These are phyloP conservation scores for Glyptemys insculpta DNA, from an alignment of 2,797 vertebrate species.

Conservation along the genomic window DNA sequence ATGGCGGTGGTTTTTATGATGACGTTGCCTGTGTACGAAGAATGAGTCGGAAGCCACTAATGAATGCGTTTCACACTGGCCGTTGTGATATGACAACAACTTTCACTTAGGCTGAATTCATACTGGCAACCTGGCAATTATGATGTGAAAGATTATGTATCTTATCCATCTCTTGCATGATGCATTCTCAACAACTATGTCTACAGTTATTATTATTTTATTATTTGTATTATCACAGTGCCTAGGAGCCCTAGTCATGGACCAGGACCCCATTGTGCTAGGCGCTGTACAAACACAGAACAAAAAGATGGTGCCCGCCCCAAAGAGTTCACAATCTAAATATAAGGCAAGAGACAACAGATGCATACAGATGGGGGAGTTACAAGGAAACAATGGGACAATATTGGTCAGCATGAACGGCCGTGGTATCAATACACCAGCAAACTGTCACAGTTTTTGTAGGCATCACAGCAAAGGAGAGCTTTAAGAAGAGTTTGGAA, in stretches of 20 bases:
- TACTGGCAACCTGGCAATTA: neutral
- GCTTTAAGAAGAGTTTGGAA: neutral
- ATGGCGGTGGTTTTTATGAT: neutral
- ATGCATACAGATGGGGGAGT: neutral
- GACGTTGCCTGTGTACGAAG: rapidly evolving
- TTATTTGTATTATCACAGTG: neutral
- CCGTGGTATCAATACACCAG: neutral
- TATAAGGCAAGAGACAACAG: neutral
- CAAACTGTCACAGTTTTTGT: neutral
- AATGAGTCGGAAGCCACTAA: neutral
- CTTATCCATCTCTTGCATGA: neutral
- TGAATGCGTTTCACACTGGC: neutral
- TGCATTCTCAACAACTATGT: neutral
- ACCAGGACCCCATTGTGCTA: neutral
- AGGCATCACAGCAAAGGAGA: neutral
- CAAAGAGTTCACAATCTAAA: neutral
- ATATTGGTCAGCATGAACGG: neutral
- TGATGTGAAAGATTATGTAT: neutral
- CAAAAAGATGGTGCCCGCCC: neutral
- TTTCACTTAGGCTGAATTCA: neutral
- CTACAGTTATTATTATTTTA: neutral
- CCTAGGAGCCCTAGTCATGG: neutral
- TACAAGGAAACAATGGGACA: neutral
- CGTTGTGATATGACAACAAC: neutral
- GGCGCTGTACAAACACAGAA: neutral